phyloP scores from a whole-genome alignment of 1,140 invertebrate species.

The Cyclina sinensis region DNA sequence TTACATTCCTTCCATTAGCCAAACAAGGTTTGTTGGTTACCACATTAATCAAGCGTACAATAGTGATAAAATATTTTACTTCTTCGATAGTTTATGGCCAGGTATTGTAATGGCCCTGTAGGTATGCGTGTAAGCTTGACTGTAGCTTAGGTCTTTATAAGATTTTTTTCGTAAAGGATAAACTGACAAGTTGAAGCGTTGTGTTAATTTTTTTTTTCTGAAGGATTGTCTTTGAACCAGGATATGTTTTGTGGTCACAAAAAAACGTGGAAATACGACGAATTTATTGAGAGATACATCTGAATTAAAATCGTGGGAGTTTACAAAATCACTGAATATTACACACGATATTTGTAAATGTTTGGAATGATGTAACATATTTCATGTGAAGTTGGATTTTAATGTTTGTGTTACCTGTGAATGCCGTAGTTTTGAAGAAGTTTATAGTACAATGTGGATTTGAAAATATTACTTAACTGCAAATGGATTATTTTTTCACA shows the following conservation, averaged over 20 bases:
- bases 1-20: background rate
- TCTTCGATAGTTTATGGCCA: constrained; percentile 10
- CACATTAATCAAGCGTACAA: background rate
- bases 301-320: background rate
- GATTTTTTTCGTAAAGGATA: constrained; percentile 10
- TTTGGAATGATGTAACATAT: constrained; percentile 22
- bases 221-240: constrained; percentile 19
- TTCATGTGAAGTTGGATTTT: background rate
- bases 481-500: background rate
- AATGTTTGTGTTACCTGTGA: constrained; percentile 8
- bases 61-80: constrained; percentile 37
- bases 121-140: background rate
- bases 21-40: background rate
- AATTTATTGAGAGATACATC: background rate
- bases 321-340: background rate
- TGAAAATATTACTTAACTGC: background rate
- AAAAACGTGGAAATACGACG: constrained; percentile 8
- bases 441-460: background rate
- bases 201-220: background rate
- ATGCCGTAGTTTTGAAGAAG: background rate
- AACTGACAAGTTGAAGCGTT: background rate
- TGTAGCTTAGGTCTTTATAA: background rate
- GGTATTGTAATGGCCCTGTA: constrained; percentile 21
- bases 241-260: constrained; percentile 7
- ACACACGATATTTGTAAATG: background rate